Conservation (phyloP, 2,113 vertebrate species). For the Caloenas nicobarica region DNA sequence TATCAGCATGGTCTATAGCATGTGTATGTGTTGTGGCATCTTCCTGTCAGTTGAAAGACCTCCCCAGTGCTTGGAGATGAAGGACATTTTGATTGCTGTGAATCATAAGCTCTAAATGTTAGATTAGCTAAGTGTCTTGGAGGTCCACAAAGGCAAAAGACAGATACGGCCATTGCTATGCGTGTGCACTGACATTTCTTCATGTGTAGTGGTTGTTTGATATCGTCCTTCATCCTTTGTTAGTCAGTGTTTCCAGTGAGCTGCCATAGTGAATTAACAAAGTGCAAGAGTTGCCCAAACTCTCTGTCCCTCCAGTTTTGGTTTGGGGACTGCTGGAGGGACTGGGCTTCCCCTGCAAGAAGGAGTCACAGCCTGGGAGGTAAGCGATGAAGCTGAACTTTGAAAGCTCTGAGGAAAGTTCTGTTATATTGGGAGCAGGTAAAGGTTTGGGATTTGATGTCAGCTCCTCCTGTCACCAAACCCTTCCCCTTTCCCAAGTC, state of each 20-base stretch:
- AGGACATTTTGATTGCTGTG: not conserved
- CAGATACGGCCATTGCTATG: fast-evolving
- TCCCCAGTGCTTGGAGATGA: not conserved
- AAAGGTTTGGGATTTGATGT: not conserved
- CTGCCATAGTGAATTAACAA: not conserved
- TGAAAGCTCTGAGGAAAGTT: not conserved
- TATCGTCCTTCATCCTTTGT: not conserved
- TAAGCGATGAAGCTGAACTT: not conserved
- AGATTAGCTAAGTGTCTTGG: not conserved
- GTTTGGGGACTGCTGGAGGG: not conserved
- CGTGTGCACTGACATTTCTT: not conserved
- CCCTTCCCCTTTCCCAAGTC: not conserved
- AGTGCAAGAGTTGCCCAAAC: not conserved
- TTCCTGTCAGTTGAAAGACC: not conserved
- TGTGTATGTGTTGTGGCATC: not conserved
- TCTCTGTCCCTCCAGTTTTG: not conserved
- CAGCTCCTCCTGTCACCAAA: not conserved
- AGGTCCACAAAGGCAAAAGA: not conserved
- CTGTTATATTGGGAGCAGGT: not conserved
- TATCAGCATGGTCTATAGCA: not conserved
- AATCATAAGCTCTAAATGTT: not conserved
- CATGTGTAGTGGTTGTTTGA: not conserved
- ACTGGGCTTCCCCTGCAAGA: not conserved
- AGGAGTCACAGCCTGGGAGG: too few species aligned
- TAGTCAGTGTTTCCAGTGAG: not conserved